Percentiles rank a stretch among this genome's conserved stretches.
phyloP scores from a whole-genome alignment of 2,888 invertebrate species.

The Drosophila leonis region DNA sequence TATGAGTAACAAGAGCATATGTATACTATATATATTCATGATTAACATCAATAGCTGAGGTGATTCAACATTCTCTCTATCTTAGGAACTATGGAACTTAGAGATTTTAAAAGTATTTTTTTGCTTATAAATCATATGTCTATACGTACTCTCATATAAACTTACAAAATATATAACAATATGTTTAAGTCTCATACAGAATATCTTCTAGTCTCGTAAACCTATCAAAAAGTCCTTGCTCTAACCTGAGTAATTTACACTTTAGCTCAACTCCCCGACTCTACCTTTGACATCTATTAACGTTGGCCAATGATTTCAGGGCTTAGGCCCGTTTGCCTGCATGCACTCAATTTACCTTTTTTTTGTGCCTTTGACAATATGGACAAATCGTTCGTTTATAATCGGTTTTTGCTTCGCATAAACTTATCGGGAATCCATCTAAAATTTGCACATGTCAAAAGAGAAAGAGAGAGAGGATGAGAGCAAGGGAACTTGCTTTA shows the following conservation, averaged over 20 bases:
- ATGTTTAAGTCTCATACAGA: not conserved
- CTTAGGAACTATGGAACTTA: too few relatives aligned
- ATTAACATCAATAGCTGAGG: too few relatives aligned
- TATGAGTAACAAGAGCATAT: too few relatives aligned
- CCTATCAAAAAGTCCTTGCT: not conserved
- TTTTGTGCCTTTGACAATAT: conserved; percentile 45
- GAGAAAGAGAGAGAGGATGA: not conserved
- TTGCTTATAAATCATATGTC: too few relatives aligned
- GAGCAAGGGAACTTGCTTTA: conserved; percentile 34
- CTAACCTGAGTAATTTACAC: not conserved
- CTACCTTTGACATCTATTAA: conserved; percentile 10
- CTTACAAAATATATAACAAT: not conserved
- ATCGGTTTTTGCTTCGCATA: conserved; percentile 42
- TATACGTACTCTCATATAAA: too few relatives aligned
- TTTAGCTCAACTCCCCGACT: not conserved
- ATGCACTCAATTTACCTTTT: conserved; percentile 59
- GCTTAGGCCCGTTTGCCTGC: conserved; percentile 24
- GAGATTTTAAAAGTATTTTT: too few relatives aligned
- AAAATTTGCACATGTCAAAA: conserved; percentile 44
- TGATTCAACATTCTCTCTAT: too few relatives aligned
- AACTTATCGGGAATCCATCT: conserved; percentile 66
- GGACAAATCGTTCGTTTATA: conserved; percentile 43
- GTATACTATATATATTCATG: too few relatives aligned
- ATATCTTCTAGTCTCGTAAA: not conserved
- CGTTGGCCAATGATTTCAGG: conserved; percentile 11